Conservation (phyloP, 2,797 vertebrate species). For the Anas bahamensis region DNA sequence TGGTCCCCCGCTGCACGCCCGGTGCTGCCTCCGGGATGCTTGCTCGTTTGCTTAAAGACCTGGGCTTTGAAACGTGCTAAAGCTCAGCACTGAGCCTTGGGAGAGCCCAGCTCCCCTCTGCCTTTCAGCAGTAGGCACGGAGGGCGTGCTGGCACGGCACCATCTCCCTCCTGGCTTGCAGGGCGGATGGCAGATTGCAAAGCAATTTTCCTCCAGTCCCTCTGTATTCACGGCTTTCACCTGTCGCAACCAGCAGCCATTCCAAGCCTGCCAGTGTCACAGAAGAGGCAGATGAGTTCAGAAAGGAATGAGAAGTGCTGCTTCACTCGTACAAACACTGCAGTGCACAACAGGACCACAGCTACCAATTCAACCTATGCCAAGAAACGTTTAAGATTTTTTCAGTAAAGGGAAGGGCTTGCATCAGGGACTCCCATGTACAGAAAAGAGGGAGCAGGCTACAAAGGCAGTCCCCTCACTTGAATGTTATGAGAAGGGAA, state of each 20-base stretch:
- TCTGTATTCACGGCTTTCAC: background rate
- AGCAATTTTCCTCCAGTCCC: background rate
- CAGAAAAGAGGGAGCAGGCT: background rate
- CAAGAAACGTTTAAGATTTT: background rate
- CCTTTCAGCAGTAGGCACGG: background rate
- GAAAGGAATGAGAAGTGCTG: background rate
- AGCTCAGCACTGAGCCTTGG: background rate
- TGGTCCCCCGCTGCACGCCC: constrained; percentile 24
- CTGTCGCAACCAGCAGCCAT: background rate
- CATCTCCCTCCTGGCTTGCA: background rate
- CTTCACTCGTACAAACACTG: background rate
- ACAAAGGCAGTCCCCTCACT: background rate
- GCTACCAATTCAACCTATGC: background rate
- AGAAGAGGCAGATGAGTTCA: background rate
- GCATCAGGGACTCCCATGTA: background rate
- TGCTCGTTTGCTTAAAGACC: background rate
- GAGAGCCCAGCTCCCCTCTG: background rate
- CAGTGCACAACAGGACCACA: background rate
- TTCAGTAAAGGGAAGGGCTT: background rate
- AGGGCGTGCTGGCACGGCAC: background rate
- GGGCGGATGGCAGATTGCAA: constrained; percentile 7
- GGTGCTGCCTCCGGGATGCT: background rate
- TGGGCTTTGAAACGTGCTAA: background rate
- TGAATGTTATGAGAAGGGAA: too few relatives aligned
- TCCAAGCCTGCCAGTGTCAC: background rate